Conservation (phyloP, 2,113 vertebrate genomes). For the Gavialis gangeticus region DNA sequence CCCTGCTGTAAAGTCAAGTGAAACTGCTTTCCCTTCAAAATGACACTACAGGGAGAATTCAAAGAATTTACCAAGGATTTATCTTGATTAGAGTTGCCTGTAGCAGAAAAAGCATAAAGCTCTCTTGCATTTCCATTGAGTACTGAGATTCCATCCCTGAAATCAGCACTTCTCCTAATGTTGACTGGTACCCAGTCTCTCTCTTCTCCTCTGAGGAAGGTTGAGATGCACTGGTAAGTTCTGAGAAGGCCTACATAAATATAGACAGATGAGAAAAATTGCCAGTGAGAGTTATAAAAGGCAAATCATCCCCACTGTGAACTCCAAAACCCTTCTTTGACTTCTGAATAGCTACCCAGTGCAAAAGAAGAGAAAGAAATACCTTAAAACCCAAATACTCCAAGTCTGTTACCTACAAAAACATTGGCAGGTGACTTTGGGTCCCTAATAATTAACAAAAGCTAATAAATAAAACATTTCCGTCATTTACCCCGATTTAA, state of each 20-base stretch:
- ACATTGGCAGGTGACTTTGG: background rate
- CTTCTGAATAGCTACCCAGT: slow-evolving; percentile 40
- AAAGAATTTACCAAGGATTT: background rate
- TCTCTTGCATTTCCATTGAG: background rate
- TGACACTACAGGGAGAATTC: background rate
- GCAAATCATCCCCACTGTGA: background rate
- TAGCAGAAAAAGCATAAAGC: background rate
- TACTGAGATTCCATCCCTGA: background rate
- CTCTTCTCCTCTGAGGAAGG: background rate
- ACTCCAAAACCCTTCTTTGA: background rate
- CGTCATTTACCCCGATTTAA: background rate
- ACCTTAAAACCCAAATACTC: too few relatives aligned
- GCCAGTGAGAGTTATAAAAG: background rate
- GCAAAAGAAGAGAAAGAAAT: slow-evolving; percentile 23
- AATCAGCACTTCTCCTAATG: background rate
- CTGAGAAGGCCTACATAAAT: background rate
- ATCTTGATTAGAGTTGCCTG: background rate
- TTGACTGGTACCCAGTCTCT: background rate
- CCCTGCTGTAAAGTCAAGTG: background rate
- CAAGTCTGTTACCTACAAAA: background rate
- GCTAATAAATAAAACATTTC: background rate
- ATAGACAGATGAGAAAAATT: background rate
- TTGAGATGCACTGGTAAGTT: background rate
- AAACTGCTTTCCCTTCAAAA: background rate
- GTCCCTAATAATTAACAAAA: background rate